Evolutionary conservation across 1,140 invertebrate genomes (phyloP).

Genomic region (Gonatopus flavifemur): DNA sequence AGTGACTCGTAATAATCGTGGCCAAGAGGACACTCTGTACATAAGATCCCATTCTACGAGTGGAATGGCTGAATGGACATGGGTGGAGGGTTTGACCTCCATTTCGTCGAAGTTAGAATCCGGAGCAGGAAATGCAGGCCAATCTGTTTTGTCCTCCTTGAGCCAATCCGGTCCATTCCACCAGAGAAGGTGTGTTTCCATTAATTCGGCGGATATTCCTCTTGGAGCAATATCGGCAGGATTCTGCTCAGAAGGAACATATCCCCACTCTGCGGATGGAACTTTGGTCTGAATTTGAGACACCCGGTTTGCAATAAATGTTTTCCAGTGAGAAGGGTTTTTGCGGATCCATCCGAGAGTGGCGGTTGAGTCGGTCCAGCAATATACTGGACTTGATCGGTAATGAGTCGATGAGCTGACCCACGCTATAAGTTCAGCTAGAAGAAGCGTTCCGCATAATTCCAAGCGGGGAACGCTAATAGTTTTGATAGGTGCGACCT

Average conservation of each 20-base stretch:
- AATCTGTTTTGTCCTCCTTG: not conserved
- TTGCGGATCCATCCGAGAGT: not conserved
- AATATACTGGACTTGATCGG: not conserved
- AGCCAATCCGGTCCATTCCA: constrained; percentile 6
- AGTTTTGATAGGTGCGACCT: not conserved
- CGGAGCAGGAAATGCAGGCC: constrained; percentile 1
- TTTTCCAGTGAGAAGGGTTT: not conserved
- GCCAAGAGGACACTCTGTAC: not conserved
- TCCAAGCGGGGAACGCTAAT: not conserved
- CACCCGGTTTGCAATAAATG: constrained; percentile 1
- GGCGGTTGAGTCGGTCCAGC: constrained; percentile 5
- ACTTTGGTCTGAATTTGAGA: not conserved
- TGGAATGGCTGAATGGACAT: not conserved
- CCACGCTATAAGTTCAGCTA: not conserved
- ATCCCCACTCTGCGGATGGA: not conserved
- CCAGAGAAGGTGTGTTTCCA: not conserved
- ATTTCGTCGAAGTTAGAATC: constrained; percentile 1
- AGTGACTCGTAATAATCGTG: no score
- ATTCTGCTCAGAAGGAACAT: constrained; percentile 1
- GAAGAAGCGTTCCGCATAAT: not conserved
- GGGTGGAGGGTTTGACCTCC: not conserved
- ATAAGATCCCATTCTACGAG: not conserved
- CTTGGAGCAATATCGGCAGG: constrained; percentile 8
- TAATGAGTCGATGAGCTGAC: not conserved
- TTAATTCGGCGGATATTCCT: not conserved